Evolutionary conservation across 1,140 invertebrate species (phyloP), one percentile per base, ranked within the genome.

Genomic region (Coenobita brevimanus): DNA sequence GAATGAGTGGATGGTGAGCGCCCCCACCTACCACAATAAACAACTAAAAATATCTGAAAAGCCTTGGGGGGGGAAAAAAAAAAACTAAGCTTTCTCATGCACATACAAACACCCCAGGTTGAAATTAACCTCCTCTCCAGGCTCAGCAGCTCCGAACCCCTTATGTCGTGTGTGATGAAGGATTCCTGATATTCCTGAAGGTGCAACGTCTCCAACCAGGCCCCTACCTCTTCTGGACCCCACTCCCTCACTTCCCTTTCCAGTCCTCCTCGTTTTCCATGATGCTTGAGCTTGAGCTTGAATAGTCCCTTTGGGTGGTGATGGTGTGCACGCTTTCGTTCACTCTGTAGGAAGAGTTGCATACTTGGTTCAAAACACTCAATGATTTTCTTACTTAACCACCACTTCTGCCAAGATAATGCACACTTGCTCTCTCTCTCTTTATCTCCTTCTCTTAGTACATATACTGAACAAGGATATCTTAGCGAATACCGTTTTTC

Each of bases 81-180:
- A 62, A 46, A 75, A 4, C 41, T 1, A 30, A 67, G 27, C 3
- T 24, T 4, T 41, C 10, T 15, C 36, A 46, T 8, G n/a, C 54
- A n/a, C 15, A 24, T 79, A 88, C 75, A n/a, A n/a, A n/a, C n/a
- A n/a, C n/a, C n/a, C n/a, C n/a, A n/a, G n/a, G n/a, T n/a, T n/a
- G n/a, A n/a, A n/a, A 71, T 27, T 57, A 43, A 89, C 89, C 93
- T 91, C 76, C 98, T 93, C 3, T 97, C 97, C 69, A 99, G 93
- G 13, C 96, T 95, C 0, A 99, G 93, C 15, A 99, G 93, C 92
- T 99, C 98, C 33, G 96, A 94, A 3, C 98, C 98, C 54, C 97
- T 95, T 89, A 99, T 97, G 92, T 99, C 98, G 92, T 99, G 97
- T 27, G 95, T 95, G 1, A 96, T 93, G 91, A 99, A 99, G 67